phyloP scores from a whole-genome alignment of 2,113 vertebrate genomes.

The Phrynocephalus versicolor region DNA sequence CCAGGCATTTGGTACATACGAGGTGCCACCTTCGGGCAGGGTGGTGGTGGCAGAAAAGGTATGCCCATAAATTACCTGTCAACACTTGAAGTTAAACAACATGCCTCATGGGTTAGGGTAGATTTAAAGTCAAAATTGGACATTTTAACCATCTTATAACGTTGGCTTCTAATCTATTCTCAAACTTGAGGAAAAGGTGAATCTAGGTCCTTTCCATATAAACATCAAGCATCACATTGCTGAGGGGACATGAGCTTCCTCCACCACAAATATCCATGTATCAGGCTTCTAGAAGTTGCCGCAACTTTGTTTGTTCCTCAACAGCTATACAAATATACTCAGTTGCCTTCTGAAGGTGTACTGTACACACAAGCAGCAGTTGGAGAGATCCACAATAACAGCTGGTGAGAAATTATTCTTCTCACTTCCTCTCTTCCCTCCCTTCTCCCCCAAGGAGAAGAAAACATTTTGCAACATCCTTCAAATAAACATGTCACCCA shows the following conservation, averaged over 20 bases:
- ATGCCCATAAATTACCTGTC: too few species aligned
- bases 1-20: too few species aligned
- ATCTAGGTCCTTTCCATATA: not conserved
- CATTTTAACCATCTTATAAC: too few species aligned
- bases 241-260: not conserved
- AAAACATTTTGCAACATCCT: slow-evolving; percentile 1
- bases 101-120: not conserved
- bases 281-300: not conserved
- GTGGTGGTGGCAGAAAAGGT: too few species aligned
- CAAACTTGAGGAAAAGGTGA: too few species aligned
- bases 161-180: too few species aligned
- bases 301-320: not conserved
- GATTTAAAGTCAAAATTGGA: too few species aligned
- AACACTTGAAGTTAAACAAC: not conserved
- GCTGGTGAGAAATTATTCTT: not conserved
- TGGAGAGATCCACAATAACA: not conserved
- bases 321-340: slow-evolving; percentile 8
- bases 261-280: not conserved
- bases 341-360: not conserved
- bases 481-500: not conserved
- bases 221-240: too few species aligned
- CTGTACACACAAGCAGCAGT: not conserved
- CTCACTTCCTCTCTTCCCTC: slow-evolving; percentile 2
- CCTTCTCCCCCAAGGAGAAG: not conserved
- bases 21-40: too few species aligned